Evolutionary conservation across 2,888 invertebrate genomes (phyloP).

Genomic region (Monoplex corrugatus): DNA sequence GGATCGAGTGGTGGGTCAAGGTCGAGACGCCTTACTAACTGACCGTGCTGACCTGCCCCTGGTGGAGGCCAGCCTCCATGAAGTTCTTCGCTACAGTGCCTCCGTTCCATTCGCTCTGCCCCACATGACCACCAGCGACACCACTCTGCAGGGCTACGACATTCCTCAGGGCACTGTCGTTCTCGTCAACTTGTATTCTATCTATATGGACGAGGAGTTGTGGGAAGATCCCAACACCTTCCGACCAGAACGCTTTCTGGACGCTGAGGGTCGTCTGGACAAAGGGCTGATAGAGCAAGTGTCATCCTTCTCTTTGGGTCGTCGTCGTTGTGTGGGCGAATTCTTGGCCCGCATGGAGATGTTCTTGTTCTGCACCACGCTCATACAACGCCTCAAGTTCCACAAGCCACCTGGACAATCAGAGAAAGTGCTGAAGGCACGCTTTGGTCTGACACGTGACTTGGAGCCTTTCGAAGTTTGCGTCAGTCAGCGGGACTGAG

Average conservation of each 20-base stretch:
- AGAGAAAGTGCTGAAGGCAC: slow-evolving; percentile 23
- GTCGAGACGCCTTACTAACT: slow-evolving; percentile 60
- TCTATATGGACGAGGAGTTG: slow-evolving; percentile 46
- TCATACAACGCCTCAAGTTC: slow-evolving; percentile 42
- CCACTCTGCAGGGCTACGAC: slow-evolving; percentile 48
- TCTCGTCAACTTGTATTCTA: slow-evolving; percentile 46
- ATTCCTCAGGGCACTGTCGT: slow-evolving; percentile 51
- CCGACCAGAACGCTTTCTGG: slow-evolving; percentile 54
- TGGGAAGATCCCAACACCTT: slow-evolving; percentile 55
- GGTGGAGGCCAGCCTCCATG: slow-evolving; percentile 4
- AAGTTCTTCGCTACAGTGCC: slow-evolving; percentile 10
- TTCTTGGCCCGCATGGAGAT: slow-evolving; percentile 39
- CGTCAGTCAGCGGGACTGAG: slow-evolving; percentile 19
- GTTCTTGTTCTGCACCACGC: slow-evolving; percentile 39
- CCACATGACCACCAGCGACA: slow-evolving; percentile 41
- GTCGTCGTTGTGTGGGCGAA: slow-evolving; percentile 45
- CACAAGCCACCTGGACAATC: slow-evolving; percentile 40
- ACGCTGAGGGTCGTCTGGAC: slow-evolving; percentile 45
- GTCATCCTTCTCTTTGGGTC: slow-evolving; percentile 49
- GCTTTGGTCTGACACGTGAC: slow-evolving; percentile 21
- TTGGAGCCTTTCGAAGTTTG: slow-evolving; percentile 37
- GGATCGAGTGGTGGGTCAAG: slow-evolving; percentile 61
- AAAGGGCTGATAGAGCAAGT: slow-evolving; percentile 39
- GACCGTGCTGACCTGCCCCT: slow-evolving; percentile 55
- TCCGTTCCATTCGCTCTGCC: slow-evolving; percentile 26